Base-by-base conservation (phyloP, 2,113 vertebrate species). In the Synchiropus splendidus region DNA sequence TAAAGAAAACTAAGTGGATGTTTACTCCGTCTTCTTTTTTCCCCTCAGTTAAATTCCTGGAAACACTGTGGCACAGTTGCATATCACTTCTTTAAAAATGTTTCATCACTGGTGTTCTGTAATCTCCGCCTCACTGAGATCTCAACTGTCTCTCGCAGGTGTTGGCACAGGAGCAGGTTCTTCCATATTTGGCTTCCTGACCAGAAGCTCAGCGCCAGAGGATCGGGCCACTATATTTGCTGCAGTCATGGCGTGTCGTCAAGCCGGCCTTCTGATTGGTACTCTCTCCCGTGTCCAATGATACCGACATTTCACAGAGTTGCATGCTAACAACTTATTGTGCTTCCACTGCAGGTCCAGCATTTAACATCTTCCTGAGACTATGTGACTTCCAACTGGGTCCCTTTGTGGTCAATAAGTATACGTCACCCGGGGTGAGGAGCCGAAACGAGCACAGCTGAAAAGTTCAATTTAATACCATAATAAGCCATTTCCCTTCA, bases 211-310 rank as follows among this genome's bases (percentile, higher is more conserved):
- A 1, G 69, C 71, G 2, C 64, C 78, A 1, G 72, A 84, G 18
- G 85, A 89, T 45, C 85, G 89, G 0, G 63, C 86, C 16, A 84
- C 82, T 0, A 85, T 86, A 4, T 90, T 90, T 45, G 88, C 89
- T 4, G 77, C 83, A 0, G 79, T 87, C 30, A 89, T 89, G 88
- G 86, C 86, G 0, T 87, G 85, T 52, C 75, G 89, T 21, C 89
- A 89, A 60, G 82, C 67, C 14, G 89, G 89, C 21, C 86, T 90
- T 30, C 58, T 90, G 31, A 86, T 90, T 55, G 89, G 89, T 88
- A 48, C 68, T 82, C 61, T 6, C 6, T 1, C 9, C 11, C 10
- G 14, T 16, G 17, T 18, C 16, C 37, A 16, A 11, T 37, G 36
- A 35, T 35, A 35, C 13, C 13, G n/a, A n/a, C n/a, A n/a, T n/a